Base-by-base conservation (phyloP, 2,113 vertebrate genomes). In the Oreocharis arfaki region DNA sequence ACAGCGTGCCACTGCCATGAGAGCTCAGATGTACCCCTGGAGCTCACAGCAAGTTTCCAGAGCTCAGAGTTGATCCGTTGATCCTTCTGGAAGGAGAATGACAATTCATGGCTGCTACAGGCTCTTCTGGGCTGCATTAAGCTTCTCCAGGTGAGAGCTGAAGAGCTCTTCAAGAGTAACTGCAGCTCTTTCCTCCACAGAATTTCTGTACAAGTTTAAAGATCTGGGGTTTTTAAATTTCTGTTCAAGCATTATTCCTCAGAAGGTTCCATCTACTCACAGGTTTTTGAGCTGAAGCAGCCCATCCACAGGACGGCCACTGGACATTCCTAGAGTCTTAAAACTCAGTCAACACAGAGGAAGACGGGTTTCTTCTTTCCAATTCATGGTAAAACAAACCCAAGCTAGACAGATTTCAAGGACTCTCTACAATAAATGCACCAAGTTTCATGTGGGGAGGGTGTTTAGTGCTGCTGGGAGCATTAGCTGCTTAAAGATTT, bases 401-500 rank as follows among this genome's bases (percentile, higher is more conserved):
- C 52, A 84, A 84, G 23, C 33, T 5, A 65, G 77, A 33, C 13
- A 79, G 64, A 50, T 50, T 46, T 68, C 60, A 68, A 32, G 3
- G 56, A 80, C 64, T 52, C 23, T 13, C 6, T 4, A 76, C n/a
- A 50, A 60, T 41, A 75, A 76, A 86, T 15, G 16, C n/a, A 74
- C 44, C 46, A 42, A 77, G 55, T 69, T 90, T 85, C 53, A 57
- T 30, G 33, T 41, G 42, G n/a, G 37, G 30, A 90, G 55, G 18
- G 53, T 41, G 71, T 93, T 92, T 19, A 86, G 50, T 19, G 26
- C 50, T 90, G 30, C 67, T 55, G 50, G 88, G 80, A 93, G 59
- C 49, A 32, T 93, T 69, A 97, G 86, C 92, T 93, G 56, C 94
- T 97, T 97, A 95, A 90, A 90, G 94, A 93, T 76, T 95, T 90